These are phyloP conservation scores for Echinometra lucunter DNA, from an alignment of 53 echinoderm and acorn worm genomes.

Conservation along the genomic window DNA sequence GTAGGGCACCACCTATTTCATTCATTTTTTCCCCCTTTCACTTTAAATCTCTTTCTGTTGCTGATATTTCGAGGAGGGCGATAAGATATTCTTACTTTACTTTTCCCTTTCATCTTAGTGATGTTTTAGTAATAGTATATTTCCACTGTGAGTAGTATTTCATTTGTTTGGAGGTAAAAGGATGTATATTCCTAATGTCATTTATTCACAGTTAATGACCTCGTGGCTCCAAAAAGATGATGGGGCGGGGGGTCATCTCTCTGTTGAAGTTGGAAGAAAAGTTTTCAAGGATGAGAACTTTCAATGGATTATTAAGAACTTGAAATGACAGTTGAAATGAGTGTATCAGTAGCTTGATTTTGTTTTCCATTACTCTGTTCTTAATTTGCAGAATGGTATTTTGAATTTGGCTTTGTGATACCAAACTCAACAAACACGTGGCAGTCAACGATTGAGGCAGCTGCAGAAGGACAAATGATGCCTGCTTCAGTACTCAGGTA, in stretches of 20 bases:
- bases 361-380: neutral
- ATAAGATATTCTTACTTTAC: neutral
- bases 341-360: neutral
- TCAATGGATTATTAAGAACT: no score
- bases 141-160: neutral
- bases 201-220: no score
- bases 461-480: slow-evolving; percentile 99
- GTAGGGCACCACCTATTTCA: neutral
- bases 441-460: slow-evolving; percentile 98
- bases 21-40: neutral
- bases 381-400: slow-evolving; percentile 90
- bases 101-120: neutral
- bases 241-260: no score
- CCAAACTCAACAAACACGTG: slow-evolving; percentile 99
- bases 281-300: neutral
- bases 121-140: neutral
- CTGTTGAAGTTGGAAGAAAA: neutral
- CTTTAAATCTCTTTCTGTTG: neutral
- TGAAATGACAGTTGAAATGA: no score
- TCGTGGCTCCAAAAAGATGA: no score
- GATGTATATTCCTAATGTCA: no score
- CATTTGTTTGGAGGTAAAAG: no score
- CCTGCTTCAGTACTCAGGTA: slow-evolving; percentile 99
- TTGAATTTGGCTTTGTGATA: slow-evolving; percentile 99
- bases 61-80: neutral